phyloP scores from a whole-genome alignment of 2,113 vertebrate species.

The Mohoua ochrocephala region DNA sequence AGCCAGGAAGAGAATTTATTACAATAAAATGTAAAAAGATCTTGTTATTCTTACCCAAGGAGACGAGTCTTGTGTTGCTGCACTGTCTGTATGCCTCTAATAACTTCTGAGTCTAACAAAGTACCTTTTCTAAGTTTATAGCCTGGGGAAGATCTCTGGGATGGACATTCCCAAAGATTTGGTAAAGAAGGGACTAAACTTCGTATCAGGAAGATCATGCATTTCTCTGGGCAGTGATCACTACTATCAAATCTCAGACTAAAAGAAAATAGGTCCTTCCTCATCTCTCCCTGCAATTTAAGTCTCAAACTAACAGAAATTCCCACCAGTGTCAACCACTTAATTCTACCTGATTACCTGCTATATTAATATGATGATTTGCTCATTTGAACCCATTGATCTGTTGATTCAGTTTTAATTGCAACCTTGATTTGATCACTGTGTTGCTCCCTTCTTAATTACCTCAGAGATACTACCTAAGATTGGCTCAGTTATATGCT shows the following conservation, averaged over 20 bases:
- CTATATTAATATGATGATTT: slow-evolving; percentile 59
- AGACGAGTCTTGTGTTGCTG: background rate
- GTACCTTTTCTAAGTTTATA: background rate
- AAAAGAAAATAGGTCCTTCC: background rate
- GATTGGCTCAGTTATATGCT: slow-evolving; percentile 21
- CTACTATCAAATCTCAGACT: fast-evolving
- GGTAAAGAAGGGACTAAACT: background rate
- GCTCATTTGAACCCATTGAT: slow-evolving; percentile 65
- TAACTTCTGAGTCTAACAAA: background rate
- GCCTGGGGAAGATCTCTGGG: background rate
- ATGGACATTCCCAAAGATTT: background rate
- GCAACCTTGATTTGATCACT: slow-evolving; percentile 63
- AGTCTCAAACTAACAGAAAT: background rate
- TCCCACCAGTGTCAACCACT: slow-evolving; percentile 27
- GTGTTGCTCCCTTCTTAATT: slow-evolving; percentile 50
- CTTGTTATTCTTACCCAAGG: background rate
- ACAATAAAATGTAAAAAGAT: background rate
- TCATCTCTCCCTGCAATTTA: background rate
- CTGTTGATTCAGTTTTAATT: slow-evolving; percentile 67
- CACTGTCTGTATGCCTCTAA: background rate
- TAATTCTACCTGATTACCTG: slow-evolving; percentile 55
- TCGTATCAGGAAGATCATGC: background rate
- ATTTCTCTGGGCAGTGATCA: background rate
- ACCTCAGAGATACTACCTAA: slow-evolving; percentile 48
- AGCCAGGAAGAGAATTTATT: background rate